phyloP scores from a whole-genome alignment of 2,797 vertebrate species.

The Vultur gryphus region DNA sequence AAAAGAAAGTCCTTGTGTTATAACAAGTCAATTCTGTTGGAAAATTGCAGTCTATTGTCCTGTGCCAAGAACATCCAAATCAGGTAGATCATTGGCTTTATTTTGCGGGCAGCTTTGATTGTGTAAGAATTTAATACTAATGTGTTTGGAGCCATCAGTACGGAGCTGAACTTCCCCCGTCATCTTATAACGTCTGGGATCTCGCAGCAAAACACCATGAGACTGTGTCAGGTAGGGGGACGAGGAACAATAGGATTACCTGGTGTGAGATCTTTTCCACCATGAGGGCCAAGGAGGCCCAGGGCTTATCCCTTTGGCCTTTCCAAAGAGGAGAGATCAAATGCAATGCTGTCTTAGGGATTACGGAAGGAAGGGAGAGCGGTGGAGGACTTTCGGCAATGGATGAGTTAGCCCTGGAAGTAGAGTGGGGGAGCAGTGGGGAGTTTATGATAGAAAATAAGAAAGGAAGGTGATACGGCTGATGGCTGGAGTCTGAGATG shows the following conservation, averaged over 20 bases:
- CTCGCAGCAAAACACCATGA: neutral
- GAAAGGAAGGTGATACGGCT: neutral
- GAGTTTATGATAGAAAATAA: neutral
- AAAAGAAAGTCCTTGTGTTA: neutral
- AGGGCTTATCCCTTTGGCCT: constrained; percentile 28
- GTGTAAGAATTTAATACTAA: constrained; percentile 31
- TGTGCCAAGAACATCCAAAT: constrained; percentile 46
- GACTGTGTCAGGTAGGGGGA: neutral
- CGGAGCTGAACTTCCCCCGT: neutral
- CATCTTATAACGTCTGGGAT: neutral
- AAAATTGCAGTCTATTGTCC: neutral
- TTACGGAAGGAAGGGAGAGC: neutral
- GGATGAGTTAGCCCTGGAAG: neutral
- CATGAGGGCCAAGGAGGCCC: neutral
- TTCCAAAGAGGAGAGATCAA: neutral
- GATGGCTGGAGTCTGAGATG: neutral
- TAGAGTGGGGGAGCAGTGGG: neutral
- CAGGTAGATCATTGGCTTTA: constrained; percentile 59
- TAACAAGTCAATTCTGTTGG: constrained; percentile 4
- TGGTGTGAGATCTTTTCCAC: constrained; percentile 28
- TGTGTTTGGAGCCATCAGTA: constrained; percentile 11
- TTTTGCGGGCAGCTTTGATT: neutral
- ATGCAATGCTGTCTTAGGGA: constrained; percentile 1
- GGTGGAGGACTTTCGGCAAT: neutral
- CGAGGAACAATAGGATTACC: constrained; percentile 39